A percentile compares a stretch with the other conserved stretches of the same genome.
phyloP scores from a whole-genome alignment of 2,113 vertebrate species.

The Genyomyrus donnyi region DNA sequence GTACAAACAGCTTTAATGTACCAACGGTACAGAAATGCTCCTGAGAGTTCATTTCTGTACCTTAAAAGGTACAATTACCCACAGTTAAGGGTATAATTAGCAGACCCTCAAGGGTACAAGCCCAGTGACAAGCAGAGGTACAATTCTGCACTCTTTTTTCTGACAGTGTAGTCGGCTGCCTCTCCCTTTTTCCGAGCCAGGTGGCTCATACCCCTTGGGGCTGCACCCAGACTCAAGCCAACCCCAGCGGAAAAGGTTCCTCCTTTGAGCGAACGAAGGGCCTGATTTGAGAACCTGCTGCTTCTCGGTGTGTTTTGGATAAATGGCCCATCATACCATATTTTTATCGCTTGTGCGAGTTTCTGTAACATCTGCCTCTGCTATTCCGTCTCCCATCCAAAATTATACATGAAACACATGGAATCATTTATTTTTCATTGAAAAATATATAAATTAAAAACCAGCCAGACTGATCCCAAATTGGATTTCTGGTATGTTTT shows the following conservation, averaged over 20 bases:
- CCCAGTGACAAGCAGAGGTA: no score
- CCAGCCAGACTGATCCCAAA: background rate
- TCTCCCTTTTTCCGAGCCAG: background rate
- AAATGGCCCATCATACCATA: background rate
- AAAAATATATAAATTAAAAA: background rate
- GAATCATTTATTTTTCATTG: background rate
- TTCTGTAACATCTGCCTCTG: background rate
- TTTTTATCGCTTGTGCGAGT: background rate
- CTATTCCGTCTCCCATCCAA: background rate
- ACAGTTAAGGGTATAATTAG: no score
- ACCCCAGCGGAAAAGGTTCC: background rate
- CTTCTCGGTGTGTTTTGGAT: background rate
- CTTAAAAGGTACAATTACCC: no score
- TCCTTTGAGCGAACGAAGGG: background rate
- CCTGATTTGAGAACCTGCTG: background rate
- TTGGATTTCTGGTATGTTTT: background rate
- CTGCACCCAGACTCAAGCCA: background rate
- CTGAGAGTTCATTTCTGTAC: no score
- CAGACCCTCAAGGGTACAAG: no score
- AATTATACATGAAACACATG: background rate
- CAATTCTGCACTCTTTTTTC: no score
- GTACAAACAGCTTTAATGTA: no score
- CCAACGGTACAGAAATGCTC: no score
- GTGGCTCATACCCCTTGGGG: background rate
- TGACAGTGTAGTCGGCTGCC: background rate